A percentile compares a stretch with the other conserved stretches of the same genome.
Conservation (phyloP, 2,888 invertebrate species). For the Thereva nobilitata region DNA sequence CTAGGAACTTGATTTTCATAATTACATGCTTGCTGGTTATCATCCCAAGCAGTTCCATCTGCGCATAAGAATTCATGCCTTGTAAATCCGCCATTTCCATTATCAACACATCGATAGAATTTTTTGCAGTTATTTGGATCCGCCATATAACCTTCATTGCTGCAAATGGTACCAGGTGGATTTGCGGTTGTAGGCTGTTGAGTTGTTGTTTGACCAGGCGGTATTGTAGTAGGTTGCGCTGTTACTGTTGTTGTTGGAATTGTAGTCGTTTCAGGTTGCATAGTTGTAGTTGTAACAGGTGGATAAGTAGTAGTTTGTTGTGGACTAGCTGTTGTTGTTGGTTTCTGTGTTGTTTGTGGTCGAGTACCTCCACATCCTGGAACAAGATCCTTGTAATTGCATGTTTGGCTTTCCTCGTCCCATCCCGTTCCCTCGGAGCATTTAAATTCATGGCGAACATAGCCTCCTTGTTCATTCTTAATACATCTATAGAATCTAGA, state of each 20-base stretch:
- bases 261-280: slow-evolving; percentile 37
- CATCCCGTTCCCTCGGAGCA: slow-evolving; percentile 72
- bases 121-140: slow-evolving; percentile 62
- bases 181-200: slow-evolving; percentile 30
- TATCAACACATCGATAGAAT: slow-evolving; percentile 63
- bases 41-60: slow-evolving; percentile 65
- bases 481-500: slow-evolving; percentile 66
- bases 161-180: slow-evolving; percentile 46
- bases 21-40: slow-evolving; percentile 62
- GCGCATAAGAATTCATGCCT: slow-evolving; percentile 62
- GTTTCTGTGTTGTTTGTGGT: slow-evolving; percentile 10
- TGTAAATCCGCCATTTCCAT: slow-evolving; percentile 56
- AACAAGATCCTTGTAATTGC: slow-evolving; percentile 58
- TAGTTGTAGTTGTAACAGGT: slow-evolving; percentile 39
- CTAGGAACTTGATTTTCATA: slow-evolving; percentile 50
- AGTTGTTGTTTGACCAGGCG: slow-evolving; percentile 43
- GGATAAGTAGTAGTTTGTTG: slow-evolving; percentile 41
- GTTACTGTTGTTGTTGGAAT: slow-evolving; percentile 38
- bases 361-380: slow-evolving; percentile 48
- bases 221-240: slow-evolving; percentile 30
- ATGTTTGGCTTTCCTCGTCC: slow-evolving; percentile 67
- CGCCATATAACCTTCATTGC: slow-evolving; percentile 57
- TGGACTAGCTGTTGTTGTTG: slow-evolving; percentile 45
- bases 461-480: slow-evolving; percentile 59
- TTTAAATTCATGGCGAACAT: slow-evolving; percentile 63